Evolutionary conservation across 2,113 vertebrate genomes (phyloP).

Genomic region (Probosciger aterrimus): DNA sequence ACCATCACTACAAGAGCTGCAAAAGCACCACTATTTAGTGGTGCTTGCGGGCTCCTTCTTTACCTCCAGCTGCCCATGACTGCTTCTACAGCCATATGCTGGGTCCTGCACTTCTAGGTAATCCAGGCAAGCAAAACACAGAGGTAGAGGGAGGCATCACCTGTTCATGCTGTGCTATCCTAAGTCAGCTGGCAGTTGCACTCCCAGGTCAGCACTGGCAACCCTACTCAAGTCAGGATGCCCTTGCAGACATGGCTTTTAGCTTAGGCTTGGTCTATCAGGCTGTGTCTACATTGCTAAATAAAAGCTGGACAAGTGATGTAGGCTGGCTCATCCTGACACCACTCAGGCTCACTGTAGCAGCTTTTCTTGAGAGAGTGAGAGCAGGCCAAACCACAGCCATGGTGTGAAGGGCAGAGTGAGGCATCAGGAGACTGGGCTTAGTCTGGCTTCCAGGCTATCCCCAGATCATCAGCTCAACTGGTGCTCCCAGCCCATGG

Average conservation of each 20-base stretch:
- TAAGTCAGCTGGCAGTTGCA: not conserved
- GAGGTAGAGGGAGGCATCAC: not conserved
- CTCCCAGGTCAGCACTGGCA: not conserved
- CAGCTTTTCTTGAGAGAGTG: not conserved
- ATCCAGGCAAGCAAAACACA: not conserved
- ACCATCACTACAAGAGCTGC: not conserved
- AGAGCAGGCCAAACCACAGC: not conserved
- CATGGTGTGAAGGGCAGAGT: not conserved
- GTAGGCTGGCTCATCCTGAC: not conserved
- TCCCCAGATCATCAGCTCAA: not conserved
- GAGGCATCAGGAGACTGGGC: not conserved
- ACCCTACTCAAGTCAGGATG: not conserved
- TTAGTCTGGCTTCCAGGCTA: not conserved
- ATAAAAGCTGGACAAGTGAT: not conserved
- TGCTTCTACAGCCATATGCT: not conserved
- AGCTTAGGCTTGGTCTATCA: not conserved
- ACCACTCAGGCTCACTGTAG: not conserved
- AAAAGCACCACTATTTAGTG: not conserved
- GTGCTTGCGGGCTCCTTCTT: not conserved
- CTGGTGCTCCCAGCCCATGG: not conserved
- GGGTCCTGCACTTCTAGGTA: not conserved
- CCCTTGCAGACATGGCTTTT: not conserved
- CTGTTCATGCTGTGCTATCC: not conserved
- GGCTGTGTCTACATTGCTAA: not conserved
- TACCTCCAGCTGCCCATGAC: not conserved